A percentile compares a stretch with the other conserved stretches of the same genome.
Conservation (phyloP, 2,113 vertebrate genomes). For the Nothoprocta perdicaria region DNA sequence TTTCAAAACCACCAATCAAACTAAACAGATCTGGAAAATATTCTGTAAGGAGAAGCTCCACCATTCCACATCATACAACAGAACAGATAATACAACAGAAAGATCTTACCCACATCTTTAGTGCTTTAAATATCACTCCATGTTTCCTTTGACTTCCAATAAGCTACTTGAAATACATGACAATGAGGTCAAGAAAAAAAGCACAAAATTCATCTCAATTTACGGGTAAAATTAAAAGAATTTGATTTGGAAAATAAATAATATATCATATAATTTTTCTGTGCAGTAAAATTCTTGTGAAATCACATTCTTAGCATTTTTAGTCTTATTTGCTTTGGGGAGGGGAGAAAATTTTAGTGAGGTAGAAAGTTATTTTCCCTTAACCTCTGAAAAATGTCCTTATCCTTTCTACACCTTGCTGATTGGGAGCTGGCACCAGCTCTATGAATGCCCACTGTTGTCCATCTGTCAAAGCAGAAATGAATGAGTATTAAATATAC, state of each 20-base stretch:
- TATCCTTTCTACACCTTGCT: background rate
- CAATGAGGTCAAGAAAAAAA: background rate
- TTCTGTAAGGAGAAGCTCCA: background rate
- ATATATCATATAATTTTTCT: background rate
- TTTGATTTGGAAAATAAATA: background rate
- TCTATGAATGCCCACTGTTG: background rate
- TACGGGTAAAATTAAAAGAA: background rate
- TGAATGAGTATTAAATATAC: conserved; percentile 28
- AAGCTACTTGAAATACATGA: background rate
- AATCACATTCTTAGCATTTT: background rate
- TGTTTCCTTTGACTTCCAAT: background rate
- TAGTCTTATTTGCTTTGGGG: background rate
- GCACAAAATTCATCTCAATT: background rate
- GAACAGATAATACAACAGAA: background rate
- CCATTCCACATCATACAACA: background rate
- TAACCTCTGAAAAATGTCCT: background rate
- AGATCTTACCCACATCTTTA: background rate
- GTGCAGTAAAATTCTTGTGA: background rate
- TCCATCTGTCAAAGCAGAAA: conserved; percentile 81
- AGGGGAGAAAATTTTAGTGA: background rate
- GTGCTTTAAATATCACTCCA: background rate
- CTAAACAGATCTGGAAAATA: background rate
- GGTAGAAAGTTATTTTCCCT: background rate
- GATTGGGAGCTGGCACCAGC: background rate
- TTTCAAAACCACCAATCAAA: background rate